A percentile compares a stretch with the other conserved stretches of the same genome.
Evolutionary conservation across 2,797 vertebrate genomes (phyloP).

Genomic region (Sylvia borin): DNA sequence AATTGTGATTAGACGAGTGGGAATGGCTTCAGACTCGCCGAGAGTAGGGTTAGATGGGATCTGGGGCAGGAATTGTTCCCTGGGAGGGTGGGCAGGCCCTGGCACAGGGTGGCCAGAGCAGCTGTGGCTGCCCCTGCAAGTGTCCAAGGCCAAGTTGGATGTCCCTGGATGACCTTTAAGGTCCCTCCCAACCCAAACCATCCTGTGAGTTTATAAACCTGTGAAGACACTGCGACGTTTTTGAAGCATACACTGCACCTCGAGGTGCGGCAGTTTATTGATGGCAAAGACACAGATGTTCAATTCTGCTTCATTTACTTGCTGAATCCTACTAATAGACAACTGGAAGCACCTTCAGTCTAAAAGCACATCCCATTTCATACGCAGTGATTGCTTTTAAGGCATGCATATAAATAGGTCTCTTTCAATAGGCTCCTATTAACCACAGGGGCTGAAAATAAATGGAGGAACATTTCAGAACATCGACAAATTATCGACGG

Average conservation of each 20-base stretch:
- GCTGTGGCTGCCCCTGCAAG: background rate
- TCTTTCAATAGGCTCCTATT: background rate
- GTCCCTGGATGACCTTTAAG: background rate
- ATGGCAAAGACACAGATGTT: background rate
- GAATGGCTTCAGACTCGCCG: background rate
- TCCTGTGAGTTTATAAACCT: background rate
- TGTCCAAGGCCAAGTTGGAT: background rate
- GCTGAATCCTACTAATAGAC: background rate
- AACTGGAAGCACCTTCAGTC: background rate
- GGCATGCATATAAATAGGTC: background rate
- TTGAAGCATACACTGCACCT: background rate
- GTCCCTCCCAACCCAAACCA: background rate
- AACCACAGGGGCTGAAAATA: background rate
- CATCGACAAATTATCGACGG: background rate
- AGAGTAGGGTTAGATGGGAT: background rate
- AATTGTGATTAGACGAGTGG: background rate
- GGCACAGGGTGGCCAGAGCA: background rate
- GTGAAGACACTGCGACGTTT: background rate
- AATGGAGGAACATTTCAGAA: background rate
- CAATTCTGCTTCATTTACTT: background rate
- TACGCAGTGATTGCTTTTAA: background rate
- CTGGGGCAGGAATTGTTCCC: accelerated
- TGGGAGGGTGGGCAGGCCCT: accelerated
- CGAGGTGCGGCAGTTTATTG: background rate
- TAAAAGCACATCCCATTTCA: background rate